Evolutionary conservation across 2,888 invertebrate species (phyloP).

Genomic region (Mimachlamys varia): DNA sequence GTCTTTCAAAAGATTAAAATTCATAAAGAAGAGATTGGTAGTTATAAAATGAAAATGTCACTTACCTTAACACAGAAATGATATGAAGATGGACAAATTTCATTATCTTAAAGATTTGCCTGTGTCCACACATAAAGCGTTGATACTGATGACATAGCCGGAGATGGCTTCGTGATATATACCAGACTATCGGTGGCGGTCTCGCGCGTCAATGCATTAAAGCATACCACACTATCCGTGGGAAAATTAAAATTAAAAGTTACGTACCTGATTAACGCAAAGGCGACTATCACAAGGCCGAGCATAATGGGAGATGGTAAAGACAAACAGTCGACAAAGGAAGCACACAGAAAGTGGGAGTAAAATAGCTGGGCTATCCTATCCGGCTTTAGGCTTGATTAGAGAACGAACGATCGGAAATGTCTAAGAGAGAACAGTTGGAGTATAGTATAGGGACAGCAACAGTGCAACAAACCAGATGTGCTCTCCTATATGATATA

Average conservation of each 20-base stretch:
- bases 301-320: conserved; percentile 1
- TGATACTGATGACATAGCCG: conserved; percentile 1
- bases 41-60: not conserved
- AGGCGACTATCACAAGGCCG: not conserved
- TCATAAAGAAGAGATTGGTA: not conserved
- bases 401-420: conserved; percentile 31
- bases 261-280: conserved; percentile 33
- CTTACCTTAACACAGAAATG: conserved; percentile 28
- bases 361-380: not conserved
- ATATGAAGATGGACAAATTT: not conserved
- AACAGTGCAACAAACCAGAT: not conserved
- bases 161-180: conserved; percentile 11
- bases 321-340: not conserved
- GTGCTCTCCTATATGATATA: not conserved
- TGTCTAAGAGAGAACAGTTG: not conserved
- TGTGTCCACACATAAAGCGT: conserved; percentile 2
- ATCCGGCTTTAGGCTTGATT: conserved; percentile 28
- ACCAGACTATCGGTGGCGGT: conserved; percentile 11
- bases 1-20: no score
- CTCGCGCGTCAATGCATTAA: conserved; percentile 23
- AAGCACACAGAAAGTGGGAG: not conserved
- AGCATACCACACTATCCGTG: not conserved
- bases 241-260: conserved; percentile 25
- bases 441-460: not conserved
- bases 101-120: not conserved